phyloP scores from a whole-genome alignment of 1,140 invertebrate species.

The Cotesia vestalis region DNA sequence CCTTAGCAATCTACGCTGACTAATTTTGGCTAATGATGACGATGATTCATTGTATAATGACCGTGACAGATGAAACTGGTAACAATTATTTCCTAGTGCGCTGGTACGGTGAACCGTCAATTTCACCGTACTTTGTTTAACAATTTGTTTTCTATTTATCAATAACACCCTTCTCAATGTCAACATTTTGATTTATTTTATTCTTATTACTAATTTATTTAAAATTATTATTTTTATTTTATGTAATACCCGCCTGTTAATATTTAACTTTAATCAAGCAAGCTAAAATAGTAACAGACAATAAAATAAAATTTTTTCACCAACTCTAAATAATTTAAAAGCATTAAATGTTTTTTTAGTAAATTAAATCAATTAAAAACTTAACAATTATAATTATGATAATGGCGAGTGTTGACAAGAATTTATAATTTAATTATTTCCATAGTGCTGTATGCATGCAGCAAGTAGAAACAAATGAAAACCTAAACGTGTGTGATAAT shows the following conservation, averaged over 20 bases:
- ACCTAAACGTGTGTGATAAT: conserved; percentile 43
- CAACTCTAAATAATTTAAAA: no score
- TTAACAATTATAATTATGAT: no score
- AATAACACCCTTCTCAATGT: no score
- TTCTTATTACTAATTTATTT: no score
- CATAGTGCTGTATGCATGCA: conserved; percentile 42
- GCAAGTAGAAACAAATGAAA: conserved; percentile 48
- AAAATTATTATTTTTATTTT: no score
- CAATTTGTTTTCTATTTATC: background rate
- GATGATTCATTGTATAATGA: background rate
- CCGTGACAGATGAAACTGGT: background rate
- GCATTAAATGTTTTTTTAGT: no score
- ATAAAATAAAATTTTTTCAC: no score
- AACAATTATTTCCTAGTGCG: background rate
- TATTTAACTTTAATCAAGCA: no score
- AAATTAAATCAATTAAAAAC: no score
- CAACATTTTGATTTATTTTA: no score
- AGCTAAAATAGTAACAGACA: background rate
- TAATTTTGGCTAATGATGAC: conserved; percentile 6
- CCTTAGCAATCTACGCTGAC: conserved; percentile 27
- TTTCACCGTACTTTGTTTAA: background rate
- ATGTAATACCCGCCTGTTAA: no score
- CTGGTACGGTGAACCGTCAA: background rate
- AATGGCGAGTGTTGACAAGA: background rate
- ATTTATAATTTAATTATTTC: conserved; percentile 31